Base-by-base conservation (phyloP, 2,797 vertebrate species). In the Rhincodon typus region DNA sequence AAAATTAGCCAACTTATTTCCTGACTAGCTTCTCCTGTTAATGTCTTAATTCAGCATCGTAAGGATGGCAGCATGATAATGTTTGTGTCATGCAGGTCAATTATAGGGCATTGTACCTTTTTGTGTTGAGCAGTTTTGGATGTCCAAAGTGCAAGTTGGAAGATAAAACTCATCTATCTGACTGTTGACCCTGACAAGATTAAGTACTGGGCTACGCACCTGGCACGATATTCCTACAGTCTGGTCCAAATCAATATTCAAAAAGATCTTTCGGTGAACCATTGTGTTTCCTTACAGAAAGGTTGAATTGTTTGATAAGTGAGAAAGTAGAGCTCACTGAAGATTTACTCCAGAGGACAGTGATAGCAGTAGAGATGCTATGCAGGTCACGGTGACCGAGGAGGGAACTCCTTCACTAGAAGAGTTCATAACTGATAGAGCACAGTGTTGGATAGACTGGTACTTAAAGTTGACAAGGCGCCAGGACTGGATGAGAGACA, bases 1-100 rank as follows among this genome's bases (percentile, higher is more conserved):
- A 94, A 94, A 94, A 17, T 94, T 69, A 94, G 69, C 91, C 13
- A 69, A 70, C 91, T 70, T 70, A 94, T 70, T 70, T 70, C 67
- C 91, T 70, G 38, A 70, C 23, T 25, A 70, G 42, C 53, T 69
- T 70, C 3, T 94, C 62, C 69, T 27, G 91, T 25, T 66, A 38
- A 34, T 94, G 66, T 94, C 67, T 70, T 94, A 94, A 69, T 70
- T 90, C 53, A 90, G 4, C 87, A 90, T 57, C 1, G 30, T 62
- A 62, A 62, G 30, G 30, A 90, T 38, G 53, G 50, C 30, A 62
- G 53, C 38, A 84, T 57, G 87, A 62, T 5, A 84, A 46, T 90
- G 87, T 88, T 88, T 57, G 53, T 90, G 87, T 84, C 15, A 62
- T 62, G 50, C 57, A 90, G 30, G 53, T n/a, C 27, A 90, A 15